Percentiles rank a stretch among this genome's conserved stretches.
phyloP scores from a whole-genome alignment of 1,140 invertebrate genomes.

The Anastrepha obliqua region DNA sequence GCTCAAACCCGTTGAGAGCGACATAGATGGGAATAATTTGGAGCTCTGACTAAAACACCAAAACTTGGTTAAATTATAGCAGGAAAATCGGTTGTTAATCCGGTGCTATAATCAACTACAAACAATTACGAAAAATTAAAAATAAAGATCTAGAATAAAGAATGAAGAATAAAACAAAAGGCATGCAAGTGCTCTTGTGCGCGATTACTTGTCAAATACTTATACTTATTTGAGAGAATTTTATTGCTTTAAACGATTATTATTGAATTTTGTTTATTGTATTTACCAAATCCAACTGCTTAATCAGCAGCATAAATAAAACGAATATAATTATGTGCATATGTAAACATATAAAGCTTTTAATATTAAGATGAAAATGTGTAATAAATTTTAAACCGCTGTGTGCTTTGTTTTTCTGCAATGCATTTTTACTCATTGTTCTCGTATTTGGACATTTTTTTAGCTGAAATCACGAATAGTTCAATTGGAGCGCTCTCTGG shows the following conservation, averaged over 20 bases:
- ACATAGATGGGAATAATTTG: not conserved
- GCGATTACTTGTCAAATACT: not conserved
- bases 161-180: too few species aligned
- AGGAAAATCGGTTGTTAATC: not conserved
- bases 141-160: too few species aligned
- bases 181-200: not conserved
- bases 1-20: conserved; percentile 1
- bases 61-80: not conserved
- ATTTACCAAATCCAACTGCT: conserved; percentile 30
- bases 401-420: conserved; percentile 10
- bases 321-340: not conserved
- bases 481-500: conserved; percentile 81
- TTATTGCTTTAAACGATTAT: conserved; percentile 66
- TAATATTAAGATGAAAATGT: not conserved
- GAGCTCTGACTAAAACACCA: not conserved
- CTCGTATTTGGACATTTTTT: conserved; percentile 49
- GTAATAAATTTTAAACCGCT: conserved; percentile 38
- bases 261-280: conserved; percentile 37
- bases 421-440: conserved; percentile 50
- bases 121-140: too few species aligned
- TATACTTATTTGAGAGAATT: conserved; percentile 63
- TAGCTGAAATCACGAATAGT: conserved; percentile 67
- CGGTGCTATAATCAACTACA: not conserved
- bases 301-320: not conserved
- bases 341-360: not conserved